Base-by-base conservation (phyloP, 2,113 vertebrate species). In the Corythornis vintsioides region DNA sequence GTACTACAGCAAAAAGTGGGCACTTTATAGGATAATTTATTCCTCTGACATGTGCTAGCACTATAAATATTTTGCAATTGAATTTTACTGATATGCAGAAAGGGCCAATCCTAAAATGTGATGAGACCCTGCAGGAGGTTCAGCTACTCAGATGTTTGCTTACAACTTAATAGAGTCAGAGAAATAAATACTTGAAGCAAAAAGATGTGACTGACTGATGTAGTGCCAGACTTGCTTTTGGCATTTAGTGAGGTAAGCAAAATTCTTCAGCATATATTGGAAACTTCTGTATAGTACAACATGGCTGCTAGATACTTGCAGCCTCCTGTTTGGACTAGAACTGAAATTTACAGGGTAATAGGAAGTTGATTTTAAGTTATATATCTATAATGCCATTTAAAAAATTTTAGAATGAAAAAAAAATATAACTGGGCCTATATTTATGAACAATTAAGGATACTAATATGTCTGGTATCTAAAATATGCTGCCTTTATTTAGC, bases 21-120 rank as follows among this genome's bases (percentile, higher is more conserved):
- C 84, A 92, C 91, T 96, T 95, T 89, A 53, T 78, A 86, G 89
- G 88, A 87, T 94, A 96, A 94, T 94, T 97, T 97, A 96, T 96
- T 95, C 94, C 65, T 97, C 89, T 94, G 94, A 95, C 92, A 88
- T 95, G 73, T 95, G 72, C 86, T 94, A 82, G 67, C 60, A 53
- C 33, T 96, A 86, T 92, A 95, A 92, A 96, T 90, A 93, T 69
- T 86, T 91, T 96, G 76, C 71, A 81, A 73, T 94, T 95, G 90
- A 95, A 96, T 96, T 95, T 97, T 94, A 96, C 59, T 96, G 90
- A 90, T 95, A 92, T 61, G 86, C 57, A 73, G 86, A 94, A 89
- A 69, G 38, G 60, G 22, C 55, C 75, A 92, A 13, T 89, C 26
- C 48, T 96, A 86, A 92, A 92, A 85, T 61, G 50, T 66, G 75